phyloP scores from a whole-genome alignment of 2,888 invertebrate genomes.

The Andrena camellia region DNA sequence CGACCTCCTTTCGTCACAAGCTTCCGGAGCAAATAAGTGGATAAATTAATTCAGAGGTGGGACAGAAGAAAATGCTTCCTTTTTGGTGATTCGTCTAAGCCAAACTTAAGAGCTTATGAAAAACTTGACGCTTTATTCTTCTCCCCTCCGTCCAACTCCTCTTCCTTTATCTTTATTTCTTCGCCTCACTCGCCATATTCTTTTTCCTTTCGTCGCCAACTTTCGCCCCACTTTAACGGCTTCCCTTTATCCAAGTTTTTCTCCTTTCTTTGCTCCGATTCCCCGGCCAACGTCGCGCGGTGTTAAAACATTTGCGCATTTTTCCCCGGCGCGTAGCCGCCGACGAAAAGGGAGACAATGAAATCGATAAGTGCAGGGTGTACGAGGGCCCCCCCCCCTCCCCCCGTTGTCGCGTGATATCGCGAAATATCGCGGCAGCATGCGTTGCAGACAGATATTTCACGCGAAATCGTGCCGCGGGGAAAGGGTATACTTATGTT shows the following conservation, averaged over 20 bases:
- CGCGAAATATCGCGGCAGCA: slow-evolving; percentile 39
- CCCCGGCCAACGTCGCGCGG: neutral
- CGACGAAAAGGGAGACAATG: slow-evolving; percentile 19
- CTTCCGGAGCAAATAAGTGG: too few relatives aligned
- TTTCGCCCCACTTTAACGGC: neutral
- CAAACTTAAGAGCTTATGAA: neutral
- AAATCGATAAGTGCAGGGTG: slow-evolving; percentile 47
- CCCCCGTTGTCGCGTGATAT: slow-evolving; percentile 45
- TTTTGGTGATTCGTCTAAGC: too few relatives aligned
- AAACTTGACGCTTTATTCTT: neutral
- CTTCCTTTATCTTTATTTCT: neutral
- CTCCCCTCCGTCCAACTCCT: neutral
- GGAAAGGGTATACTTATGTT: slow-evolving; percentile 12
- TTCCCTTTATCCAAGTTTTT: neutral
- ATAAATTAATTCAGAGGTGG: too few relatives aligned
- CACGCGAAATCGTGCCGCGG: slow-evolving; percentile 22
- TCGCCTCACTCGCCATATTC: neutral
- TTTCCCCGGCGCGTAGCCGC: slow-evolving; percentile 13
- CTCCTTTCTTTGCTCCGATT: neutral
- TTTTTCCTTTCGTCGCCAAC: neutral
- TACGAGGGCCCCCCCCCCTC: too few relatives aligned
- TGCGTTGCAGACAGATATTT: slow-evolving; percentile 50
- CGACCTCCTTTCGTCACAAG: too few relatives aligned
- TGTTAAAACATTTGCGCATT: slow-evolving; percentile 39
- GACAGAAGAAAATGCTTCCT: too few relatives aligned